These are phyloP conservation scores for Centropristis striata DNA, from an alignment of 2,113 vertebrate genomes.

Conservation along the genomic window DNA sequence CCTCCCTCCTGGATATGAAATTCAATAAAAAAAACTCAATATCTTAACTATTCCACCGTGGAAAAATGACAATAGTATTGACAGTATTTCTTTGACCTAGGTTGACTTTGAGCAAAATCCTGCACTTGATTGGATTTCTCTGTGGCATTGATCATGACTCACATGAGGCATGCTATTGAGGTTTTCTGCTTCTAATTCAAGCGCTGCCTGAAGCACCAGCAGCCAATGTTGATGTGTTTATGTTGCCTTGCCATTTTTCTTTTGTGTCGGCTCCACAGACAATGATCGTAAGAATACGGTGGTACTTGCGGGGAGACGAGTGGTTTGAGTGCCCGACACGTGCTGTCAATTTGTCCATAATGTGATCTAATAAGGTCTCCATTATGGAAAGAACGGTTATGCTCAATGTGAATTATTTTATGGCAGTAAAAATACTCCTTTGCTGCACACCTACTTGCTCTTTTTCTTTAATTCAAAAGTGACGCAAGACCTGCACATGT, in stretches of 20 bases:
- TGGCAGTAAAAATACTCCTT: constrained; percentile 2
- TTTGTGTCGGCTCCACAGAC: constrained; percentile 35
- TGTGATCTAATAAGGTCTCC: constrained; percentile 53
- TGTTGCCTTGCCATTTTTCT: constrained; percentile 31
- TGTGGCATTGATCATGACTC: constrained; percentile 68
- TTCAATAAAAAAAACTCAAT: constrained; percentile 40
- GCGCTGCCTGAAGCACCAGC: constrained; percentile 52
- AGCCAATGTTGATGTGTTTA: constrained; percentile 55
- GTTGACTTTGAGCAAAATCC: constrained; percentile 67
- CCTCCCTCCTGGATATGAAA: constrained; percentile 17
- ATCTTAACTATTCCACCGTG: constrained; percentile 36
- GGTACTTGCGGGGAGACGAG: constrained; percentile 15
- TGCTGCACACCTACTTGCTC: constrained; percentile 2
- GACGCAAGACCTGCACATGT: constrained; percentile 50
- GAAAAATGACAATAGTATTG: constrained; percentile 60
- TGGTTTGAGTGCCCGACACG: constrained; percentile 13
- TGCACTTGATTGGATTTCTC: constrained; percentile 64
- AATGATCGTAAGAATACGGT: constrained; percentile 20
- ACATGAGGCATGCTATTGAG: constrained; percentile 64
- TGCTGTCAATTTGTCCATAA: constrained; percentile 54
- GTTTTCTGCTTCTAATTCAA: constrained; percentile 67
- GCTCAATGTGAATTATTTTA: constrained; percentile 23
- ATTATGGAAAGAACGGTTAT: constrained; percentile 33
- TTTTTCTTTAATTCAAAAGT: constrained; percentile 26
- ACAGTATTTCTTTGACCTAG: constrained; percentile 57